Evolutionary conservation across 2,888 invertebrate genomes (phyloP), one percentile per base, ranked within the genome.

Genomic region (Xanthorhoe designata): DNA sequence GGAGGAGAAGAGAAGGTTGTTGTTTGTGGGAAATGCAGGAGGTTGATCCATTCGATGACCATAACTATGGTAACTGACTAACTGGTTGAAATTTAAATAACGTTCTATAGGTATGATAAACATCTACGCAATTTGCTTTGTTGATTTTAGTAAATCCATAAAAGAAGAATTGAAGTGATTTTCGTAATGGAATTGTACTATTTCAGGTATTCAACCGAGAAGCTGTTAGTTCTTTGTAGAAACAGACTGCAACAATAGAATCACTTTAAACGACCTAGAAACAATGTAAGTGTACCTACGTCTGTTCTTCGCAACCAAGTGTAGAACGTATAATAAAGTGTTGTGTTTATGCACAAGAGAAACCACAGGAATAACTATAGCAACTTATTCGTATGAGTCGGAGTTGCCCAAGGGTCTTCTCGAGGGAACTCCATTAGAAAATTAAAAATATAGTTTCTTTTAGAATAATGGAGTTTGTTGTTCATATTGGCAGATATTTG

Each of bases 401-500:
- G 53, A 42, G 38, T 42, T 60, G 51, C 45, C 61, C 57, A 76
- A 72, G 69, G 73, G 66, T 57, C 63, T 70, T 73, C 78, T 77
- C 73, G 62, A 49, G 58, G 68, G 76, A 76, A 65, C 58, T 74
- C 83, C 86, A 86, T 86, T 87, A 86, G 71, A 77, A 82, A 80
- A 87, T 87, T 86, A 86, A 83, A 79, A 78, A 77, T 70, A 76
- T 75, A 79, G 77, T 83, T 68, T 66, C 61, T 62, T 60, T 57
- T 42, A 63, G 8, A 56, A 29, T 18, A 49, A 10, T 47, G 47
- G 17, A 15, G 55, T 73, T 24, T 10, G 47, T 68, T 74, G 70
- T 47, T 47, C 15, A 3, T 75, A 77, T 73, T 75, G 77, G 74
- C 78, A 60, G 38, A 65, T 68, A 77, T 78, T 74, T 64, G 77